Evolutionary conservation across 2,888 invertebrate genomes (phyloP), one percentile per base, ranked within the genome.

Genomic region (Dioctria rufipes): DNA sequence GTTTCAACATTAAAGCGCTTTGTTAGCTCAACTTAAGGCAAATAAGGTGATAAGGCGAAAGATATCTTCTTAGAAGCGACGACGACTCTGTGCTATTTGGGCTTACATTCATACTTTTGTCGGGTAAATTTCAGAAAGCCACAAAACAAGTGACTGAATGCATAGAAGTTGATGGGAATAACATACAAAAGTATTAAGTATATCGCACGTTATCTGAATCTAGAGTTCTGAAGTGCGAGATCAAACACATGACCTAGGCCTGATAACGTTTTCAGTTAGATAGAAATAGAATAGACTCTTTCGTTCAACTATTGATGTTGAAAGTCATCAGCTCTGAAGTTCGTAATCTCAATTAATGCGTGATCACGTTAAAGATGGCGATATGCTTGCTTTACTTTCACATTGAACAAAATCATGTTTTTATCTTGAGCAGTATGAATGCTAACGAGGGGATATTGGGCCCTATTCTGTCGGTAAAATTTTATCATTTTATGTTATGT

Each of bases 241-340:
- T 71, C 71, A 71, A 71, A 54, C 25, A n/a, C 37, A 54, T 71
- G 71, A 71, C 71, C 54, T 37, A 39, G 54, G 2, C 71, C 3
- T 51, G 71, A 71, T 71, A 71, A 71, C 71, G 9, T 9, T 43
- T 6, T 46, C 46, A 46, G 8, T 25, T 46, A 46, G 46, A 46
- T 46, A 46, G 25, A 25, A 25, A 25, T 25, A 25, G 25, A 25
- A 25, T 0, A 25, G 25, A 25, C 25, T 25, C 25, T 25, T 25
- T 25, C 25, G 25, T 25, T 25, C 25, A 25, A 25, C 46, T 46
- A 46, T 46, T 46, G 8, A 46, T 46, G 25, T 25, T 25, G 25
- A 2, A 25, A 25, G 25, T 1, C 25, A 25, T 25, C 25, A 25
- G 25, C 25, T 25, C 25, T 25, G 25, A 25, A 25, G 25, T 25